phyloP scores from a whole-genome alignment of 2,113 vertebrate species.

The Capreolus pygargus region DNA sequence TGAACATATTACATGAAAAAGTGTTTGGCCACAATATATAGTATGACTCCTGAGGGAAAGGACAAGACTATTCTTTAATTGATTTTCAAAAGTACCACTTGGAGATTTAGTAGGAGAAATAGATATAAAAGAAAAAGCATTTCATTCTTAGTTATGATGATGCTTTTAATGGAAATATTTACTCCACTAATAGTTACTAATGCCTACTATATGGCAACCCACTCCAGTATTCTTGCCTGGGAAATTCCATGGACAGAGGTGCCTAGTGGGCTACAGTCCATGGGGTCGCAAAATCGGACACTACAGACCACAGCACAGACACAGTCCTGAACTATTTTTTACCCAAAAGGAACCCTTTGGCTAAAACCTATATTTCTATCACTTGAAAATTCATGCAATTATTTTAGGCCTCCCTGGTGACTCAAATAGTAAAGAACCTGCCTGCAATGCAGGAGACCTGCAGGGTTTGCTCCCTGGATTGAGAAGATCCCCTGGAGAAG shows the following conservation, averaged over 20 bases:
- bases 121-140: background rate
- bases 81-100: background rate
- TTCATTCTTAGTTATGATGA: background rate
- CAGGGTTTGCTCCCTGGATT: background rate
- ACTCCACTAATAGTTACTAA: background rate
- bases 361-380: background rate
- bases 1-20: background rate
- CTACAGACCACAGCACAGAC: background rate
- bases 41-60: background rate
- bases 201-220: background rate
- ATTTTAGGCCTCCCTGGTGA: background rate
- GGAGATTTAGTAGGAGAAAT: background rate
- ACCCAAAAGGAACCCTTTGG: background rate
- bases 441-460: background rate
- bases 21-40: background rate
- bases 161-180: background rate
- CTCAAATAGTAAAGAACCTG: background rate
- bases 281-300: background rate
- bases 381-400: background rate
- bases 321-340: background rate
- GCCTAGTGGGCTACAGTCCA: background rate
- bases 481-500: background rate
- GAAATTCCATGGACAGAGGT: background rate
- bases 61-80: background rate
- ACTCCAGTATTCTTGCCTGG: background rate